Base-by-base conservation (phyloP, 1,140 invertebrate species). In the Drosophila hydei region DNA sequence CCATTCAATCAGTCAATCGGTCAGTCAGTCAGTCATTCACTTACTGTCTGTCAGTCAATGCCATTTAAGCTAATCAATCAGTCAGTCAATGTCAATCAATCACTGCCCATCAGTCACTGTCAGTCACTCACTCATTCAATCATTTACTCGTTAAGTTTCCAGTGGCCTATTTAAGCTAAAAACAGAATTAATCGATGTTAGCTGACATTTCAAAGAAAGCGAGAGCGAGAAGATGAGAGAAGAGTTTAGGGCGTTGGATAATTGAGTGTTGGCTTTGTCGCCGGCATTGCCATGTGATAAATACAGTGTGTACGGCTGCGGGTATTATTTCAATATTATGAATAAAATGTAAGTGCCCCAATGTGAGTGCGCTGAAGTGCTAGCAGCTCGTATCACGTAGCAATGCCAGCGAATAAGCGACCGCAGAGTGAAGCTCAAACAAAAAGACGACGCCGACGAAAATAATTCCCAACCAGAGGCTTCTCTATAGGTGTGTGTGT, bases 401-500 rank as follows among this genome's bases (percentile, higher is more conserved):
- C 54, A 59, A 36, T 65, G 62, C 36, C 55, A n/a, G 33, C 68
- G 25, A 75, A 84, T 79, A 75, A 67, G 63, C 75, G 78, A 84
- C 81, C 79, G 60, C 77, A 79, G 69, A 77, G 60, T 65, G 51
- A 21, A 64, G 68, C 68, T 71, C 52, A 56, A 40, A 70, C 60
- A 33, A 70, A 58, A 63, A 71, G 60, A 36, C 63, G 73, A 59
- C 48, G 68, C 75, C 68, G 67, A 64, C 77, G 71, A 80, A 85
- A 84, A 85, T 87, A 87, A 85, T 87, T 72, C 69, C 63, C 64
- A 72, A 48, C 47, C 63, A 67, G 54, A 45, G 18, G 11, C 18
- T 8, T n/a, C 19, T 14, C 12, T 9, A 12, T 48, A 43, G 27
- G 54, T 30, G 33, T 67, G 45, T 50, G 54, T 50, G 21, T 40